Percentiles rank a stretch among this genome's conserved stretches.
These are phyloP conservation scores for Eupeodes corollae DNA, from an alignment of 1,140 invertebrate genomes.

Conservation along the genomic window DNA sequence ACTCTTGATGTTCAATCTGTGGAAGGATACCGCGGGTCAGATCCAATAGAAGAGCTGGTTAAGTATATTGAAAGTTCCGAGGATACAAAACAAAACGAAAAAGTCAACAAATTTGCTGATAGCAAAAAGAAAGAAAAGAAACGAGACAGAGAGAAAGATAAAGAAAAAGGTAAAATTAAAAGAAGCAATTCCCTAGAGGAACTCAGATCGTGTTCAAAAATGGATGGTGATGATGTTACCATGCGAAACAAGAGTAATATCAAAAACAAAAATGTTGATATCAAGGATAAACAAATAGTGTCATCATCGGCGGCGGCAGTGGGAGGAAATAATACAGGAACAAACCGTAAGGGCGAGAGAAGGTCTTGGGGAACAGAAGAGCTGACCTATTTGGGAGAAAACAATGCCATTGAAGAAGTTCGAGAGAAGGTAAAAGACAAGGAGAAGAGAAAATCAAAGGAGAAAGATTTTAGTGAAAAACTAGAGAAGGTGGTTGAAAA, in stretches of 20 bases:
- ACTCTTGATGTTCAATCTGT: constrained; percentile 44
- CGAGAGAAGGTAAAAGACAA: constrained; percentile 6
- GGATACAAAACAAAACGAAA: constrained; percentile 6
- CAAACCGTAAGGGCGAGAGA: constrained; percentile 38
- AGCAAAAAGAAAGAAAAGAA: constrained; percentile 23
- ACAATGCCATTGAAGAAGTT: constrained; percentile 4
- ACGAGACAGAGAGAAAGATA: constrained; percentile 22
- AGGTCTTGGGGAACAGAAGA: constrained; percentile 53
- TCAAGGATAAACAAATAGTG: constrained; percentile 13
- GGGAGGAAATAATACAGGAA: constrained; percentile 8
- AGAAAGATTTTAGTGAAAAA: constrained; percentile 4
- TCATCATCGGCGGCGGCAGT: constrained; percentile 2
- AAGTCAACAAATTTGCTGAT: constrained; percentile 5
- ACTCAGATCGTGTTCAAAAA: constrained; percentile 39
- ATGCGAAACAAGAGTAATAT: constrained; percentile 29
- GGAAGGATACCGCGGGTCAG: constrained; percentile 46
- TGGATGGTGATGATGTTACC: constrained; percentile 33
- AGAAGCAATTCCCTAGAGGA: constrained; percentile 57
- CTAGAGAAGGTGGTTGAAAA: constrained; percentile 1
- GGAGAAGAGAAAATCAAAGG: constrained; percentile 6
- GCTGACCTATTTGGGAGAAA: constrained; percentile 26
- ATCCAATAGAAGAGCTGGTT: constrained; percentile 42
- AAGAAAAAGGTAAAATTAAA: constrained; percentile 37
- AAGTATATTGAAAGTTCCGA: constrained; percentile 37
- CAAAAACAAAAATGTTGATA: constrained; percentile 6